Base-by-base conservation (phyloP, 2,113 vertebrate species). In the Campylorhamphus procurvoides region DNA sequence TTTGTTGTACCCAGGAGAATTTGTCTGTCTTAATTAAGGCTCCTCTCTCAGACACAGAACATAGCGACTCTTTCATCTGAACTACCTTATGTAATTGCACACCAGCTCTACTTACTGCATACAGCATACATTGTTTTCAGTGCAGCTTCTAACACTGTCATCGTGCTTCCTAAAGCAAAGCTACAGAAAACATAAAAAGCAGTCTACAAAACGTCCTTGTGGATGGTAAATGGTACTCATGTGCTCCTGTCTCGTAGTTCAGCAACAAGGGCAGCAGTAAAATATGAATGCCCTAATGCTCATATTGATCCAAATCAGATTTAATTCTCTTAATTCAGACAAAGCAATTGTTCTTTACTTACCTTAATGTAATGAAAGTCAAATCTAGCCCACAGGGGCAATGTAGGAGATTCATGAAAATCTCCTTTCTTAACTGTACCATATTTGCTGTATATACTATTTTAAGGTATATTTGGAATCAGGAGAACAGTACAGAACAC, bases 11-110 rank as follows among this genome's bases (percentile, higher is more conserved):
- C 63, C 91, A 63, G 47, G 85, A 93, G 93, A 91, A 91, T 90
- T 80, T 46, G 31, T 62, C 78, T 88, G 46, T 49, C 82, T 94
- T 94, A 91, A 97, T 95, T 94, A 96, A 95, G 53, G 33, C 66
- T 95, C 64, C 52, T 94, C 76, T 81, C 87, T 69, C 53, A 90
- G 64, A 58, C 0, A 5, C 69, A 56, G 74, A 89, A 50, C 39
- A 58, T 2, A 39, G 46, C 2, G 35, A 66, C 62, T 89, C 53
- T 53, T 76, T 76, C 72, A 96, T 63, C 46, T 49, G 62, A 91
- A 59, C 49, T 53, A 84, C 84, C 74, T 93, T 83, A 89, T 9
- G 56, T 58, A 93, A 82, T n/a, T 40, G 58, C 71, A 69, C 71
- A 87, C n/a, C n/a, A 71, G 91, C 67, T 83, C 78, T 75, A 37